A percentile compares a stretch with the other conserved stretches of the same genome.
These are phyloP conservation scores for Cercocebus atys DNA, from an alignment of 2,113 vertebrate genomes.

Conservation along the genomic window DNA sequence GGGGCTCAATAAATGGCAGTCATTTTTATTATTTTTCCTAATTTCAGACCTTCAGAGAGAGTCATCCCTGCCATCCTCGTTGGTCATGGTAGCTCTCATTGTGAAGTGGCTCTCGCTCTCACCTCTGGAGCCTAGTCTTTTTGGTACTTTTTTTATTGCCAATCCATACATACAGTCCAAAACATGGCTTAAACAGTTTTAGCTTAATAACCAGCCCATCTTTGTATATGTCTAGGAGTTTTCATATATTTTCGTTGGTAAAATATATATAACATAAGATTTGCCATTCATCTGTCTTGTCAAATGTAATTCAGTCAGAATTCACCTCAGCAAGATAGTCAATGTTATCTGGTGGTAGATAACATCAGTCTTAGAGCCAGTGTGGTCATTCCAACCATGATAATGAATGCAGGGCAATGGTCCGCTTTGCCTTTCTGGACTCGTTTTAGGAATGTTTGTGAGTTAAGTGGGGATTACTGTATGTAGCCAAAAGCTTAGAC, in stretches of 20 bases:
- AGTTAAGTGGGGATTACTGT: not conserved
- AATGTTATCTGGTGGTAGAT: not conserved
- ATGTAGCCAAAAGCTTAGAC: not conserved
- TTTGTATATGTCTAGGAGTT: not conserved
- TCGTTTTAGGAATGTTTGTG: not conserved
- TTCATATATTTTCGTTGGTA: constrained; percentile 4
- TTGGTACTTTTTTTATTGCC: not conserved
- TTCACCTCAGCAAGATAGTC: not conserved
- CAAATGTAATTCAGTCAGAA: not conserved
- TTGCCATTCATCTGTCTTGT: not conserved
- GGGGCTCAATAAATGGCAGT: not conserved
- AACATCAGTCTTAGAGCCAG: not conserved
- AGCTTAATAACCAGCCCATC: not conserved
- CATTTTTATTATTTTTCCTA: not conserved
- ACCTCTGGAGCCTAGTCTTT: not conserved
- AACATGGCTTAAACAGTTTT: not conserved
- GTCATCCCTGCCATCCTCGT: not conserved
- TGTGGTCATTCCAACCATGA: not conserved
- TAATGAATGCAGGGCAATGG: not conserved
- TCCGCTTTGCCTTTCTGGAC: not conserved
- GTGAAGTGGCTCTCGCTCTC: not conserved
- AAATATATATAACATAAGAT: not conserved
- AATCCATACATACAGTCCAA: not conserved
- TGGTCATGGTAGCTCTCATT: not conserved
- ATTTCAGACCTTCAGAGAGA: constrained; percentile 31